Evolutionary conservation across 92 coral and sea anemone species (phyloP).

Genomic region (Epizoanthus rinbou): DNA sequence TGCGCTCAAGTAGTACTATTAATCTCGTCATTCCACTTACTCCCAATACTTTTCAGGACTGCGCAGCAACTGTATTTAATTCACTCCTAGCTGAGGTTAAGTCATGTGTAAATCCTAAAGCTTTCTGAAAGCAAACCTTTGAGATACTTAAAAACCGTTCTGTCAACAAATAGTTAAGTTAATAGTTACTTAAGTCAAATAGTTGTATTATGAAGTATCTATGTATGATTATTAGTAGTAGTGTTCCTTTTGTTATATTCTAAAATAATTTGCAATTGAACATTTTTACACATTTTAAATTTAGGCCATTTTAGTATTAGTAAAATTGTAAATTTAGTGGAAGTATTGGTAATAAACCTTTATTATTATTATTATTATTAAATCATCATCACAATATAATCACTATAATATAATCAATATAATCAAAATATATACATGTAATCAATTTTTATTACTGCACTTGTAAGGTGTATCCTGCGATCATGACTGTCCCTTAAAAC

Average conservation of each 20-base stretch:
- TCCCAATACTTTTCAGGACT: conserved; percentile 15
- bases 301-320: conserved; percentile 1
- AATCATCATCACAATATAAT: no score
- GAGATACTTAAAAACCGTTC: conserved; percentile 12
- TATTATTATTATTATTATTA: no score
- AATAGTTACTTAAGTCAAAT: no score
- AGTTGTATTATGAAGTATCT: conserved; percentile 8
- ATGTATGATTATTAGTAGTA: conserved; percentile 25
- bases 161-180: background rate
- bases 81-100: background rate
- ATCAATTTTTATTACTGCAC: no score
- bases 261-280: conserved; percentile 9
- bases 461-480: no score
- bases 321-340: conserved; percentile 27
- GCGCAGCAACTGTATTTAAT: conserved; percentile 3
- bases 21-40: conserved; percentile 1
- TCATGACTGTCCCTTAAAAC: no score
- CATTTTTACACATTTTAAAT: conserved; percentile 6
- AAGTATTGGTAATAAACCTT: no score
- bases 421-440: no score
- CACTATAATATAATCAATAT: no score
- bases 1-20: background rate
- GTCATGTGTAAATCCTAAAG: background rate
- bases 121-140: conserved; percentile 12
- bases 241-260: no score